Evolutionary conservation across 2,888 invertebrate species (phyloP).

Genomic region (Microctonus brassicae): DNA sequence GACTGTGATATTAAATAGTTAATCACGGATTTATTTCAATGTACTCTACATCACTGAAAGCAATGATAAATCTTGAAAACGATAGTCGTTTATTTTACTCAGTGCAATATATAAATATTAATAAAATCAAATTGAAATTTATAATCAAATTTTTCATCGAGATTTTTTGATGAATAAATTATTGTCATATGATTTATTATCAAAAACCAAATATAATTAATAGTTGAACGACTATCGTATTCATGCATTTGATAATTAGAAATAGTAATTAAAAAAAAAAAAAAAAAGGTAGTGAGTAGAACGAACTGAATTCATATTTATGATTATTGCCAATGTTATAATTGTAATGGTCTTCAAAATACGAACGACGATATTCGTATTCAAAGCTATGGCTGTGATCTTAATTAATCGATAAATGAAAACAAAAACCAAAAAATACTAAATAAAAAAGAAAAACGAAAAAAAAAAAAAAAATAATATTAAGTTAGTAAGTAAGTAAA

Average conservation of each 20-base stretch:
- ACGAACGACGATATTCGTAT: conserved; percentile 66
- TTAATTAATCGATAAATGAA: conserved; percentile 57
- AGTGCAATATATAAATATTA: conserved; percentile 34
- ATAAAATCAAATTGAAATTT: not conserved
- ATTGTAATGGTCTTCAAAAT: conserved; percentile 65
- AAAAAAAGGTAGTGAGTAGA: conserved; percentile 46
- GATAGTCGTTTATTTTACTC: conserved; percentile 40
- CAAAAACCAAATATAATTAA: conserved; percentile 18
- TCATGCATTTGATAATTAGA: conserved; percentile 34
- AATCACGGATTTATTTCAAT: conserved; percentile 32
- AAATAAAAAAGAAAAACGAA: conserved; percentile 34
- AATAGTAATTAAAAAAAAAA: conserved; percentile 38
- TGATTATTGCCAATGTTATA: conserved; percentile 61
- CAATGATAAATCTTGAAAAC: conserved; percentile 41
- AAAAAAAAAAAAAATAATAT: conserved; percentile 30
- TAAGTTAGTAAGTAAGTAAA: not conserved
- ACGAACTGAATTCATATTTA: conserved; percentile 56
- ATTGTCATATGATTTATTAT: not conserved
- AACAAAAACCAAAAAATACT: conserved; percentile 27
- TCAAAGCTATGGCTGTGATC: conserved; percentile 70
- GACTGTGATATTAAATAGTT: conserved; percentile 46
- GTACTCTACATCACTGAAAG: conserved; percentile 18
- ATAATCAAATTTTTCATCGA: conserved; percentile 8
- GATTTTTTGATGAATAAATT: not conserved
- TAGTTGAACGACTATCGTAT: conserved; percentile 37